Percentiles rank a stretch among this genome's conserved stretches.
phyloP scores from a whole-genome alignment of 2,888 invertebrate species.

The Nemotelus pantherinus region DNA sequence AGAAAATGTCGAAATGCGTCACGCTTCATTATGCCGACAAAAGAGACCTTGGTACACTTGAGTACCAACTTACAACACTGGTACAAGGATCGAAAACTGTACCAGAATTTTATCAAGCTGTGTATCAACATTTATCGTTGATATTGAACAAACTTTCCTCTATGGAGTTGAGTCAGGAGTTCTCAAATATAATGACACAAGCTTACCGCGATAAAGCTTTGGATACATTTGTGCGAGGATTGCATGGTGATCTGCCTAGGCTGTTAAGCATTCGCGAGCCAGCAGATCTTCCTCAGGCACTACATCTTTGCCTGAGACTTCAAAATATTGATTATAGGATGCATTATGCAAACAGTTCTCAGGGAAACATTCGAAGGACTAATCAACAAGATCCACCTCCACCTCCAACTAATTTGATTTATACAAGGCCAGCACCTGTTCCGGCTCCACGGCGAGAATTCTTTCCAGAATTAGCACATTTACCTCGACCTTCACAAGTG shows the following conservation, averaged over 20 bases:
- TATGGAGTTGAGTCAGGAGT: constrained; percentile 47
- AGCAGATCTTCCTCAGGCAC: neutral
- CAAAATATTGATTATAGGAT: constrained; percentile 45
- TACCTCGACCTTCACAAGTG: neutral
- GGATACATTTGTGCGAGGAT: constrained; percentile 50
- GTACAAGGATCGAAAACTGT: no score
- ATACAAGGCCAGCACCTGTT: neutral
- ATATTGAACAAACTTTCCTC: constrained; percentile 49
- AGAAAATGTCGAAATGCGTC: no score
- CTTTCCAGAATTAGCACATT: constrained; percentile 3
- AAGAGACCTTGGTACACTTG: no score
- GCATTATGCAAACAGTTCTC: neutral
- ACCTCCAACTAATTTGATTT: neutral
- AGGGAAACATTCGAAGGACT: neutral
- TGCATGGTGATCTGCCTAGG: constrained; percentile 50
- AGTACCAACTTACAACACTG: no score
- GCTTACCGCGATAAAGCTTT: neutral
- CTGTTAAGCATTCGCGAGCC: constrained; percentile 51
- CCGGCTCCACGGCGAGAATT: neutral
- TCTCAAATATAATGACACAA: constrained; percentile 2
- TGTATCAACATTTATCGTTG: constrained; percentile 47
- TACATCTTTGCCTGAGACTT: constrained; percentile 12
- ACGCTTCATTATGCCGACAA: neutral
- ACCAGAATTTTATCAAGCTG: no score
- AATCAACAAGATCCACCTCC: constrained; percentile 2